These are phyloP conservation scores for Lepisosteus osseus DNA, from an alignment of 2,113 vertebrate genomes.

Conservation along the genomic window DNA sequence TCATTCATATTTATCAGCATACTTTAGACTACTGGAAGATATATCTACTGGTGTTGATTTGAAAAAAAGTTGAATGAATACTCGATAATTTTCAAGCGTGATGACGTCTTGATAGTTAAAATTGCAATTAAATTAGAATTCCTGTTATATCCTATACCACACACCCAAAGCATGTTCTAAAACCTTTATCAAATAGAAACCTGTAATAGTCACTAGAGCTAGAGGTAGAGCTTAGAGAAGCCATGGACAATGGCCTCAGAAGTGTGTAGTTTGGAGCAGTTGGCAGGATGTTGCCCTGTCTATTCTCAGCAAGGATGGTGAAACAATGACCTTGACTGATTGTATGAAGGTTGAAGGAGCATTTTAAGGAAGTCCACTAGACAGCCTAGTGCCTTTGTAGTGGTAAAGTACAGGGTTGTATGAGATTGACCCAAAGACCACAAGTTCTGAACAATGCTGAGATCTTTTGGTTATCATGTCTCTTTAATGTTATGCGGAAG, in stretches of 20 bases:
- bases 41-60: not conserved
- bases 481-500: too few relatives aligned
- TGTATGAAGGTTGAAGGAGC: too few relatives aligned
- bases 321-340: too few relatives aligned
- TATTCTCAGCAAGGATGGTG: too few relatives aligned
- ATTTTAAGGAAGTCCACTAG: too few relatives aligned
- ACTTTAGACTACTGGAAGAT: not conserved
- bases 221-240: not conserved
- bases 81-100: not conserved
- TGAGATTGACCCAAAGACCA: too few relatives aligned
- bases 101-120: not conserved
- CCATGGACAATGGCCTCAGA: slow-evolving; percentile 30
- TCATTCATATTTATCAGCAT: too few relatives aligned
- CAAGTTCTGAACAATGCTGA: too few relatives aligned
- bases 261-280: not conserved
- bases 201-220: not conserved
- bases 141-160: not conserved
- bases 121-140: not conserved
- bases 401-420: too few relatives aligned
- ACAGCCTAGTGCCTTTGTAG: too few relatives aligned
- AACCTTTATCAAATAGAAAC: slow-evolving; percentile 7
- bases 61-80: slow-evolving; percentile 3
- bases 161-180: not conserved
- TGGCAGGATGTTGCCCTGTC: too few relatives aligned
- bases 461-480: too few relatives aligned